A percentile compares a stretch with the other conserved stretches of the same genome.
phyloP scores from a whole-genome alignment of 2,797 vertebrate genomes.

The Pitangus sulphuratus region DNA sequence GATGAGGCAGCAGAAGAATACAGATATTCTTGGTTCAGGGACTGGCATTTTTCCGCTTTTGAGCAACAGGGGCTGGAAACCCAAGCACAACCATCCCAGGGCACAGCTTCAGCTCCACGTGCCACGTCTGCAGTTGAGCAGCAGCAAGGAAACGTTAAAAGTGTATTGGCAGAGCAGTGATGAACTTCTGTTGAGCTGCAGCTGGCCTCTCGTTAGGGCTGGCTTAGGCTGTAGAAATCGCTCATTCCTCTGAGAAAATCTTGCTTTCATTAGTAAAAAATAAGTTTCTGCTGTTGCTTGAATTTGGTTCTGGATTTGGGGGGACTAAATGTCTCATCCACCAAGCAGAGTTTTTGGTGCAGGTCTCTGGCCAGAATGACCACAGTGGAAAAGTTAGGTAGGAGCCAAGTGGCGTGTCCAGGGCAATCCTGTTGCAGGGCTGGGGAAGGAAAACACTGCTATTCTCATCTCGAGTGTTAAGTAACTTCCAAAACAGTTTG shows the following conservation, averaged over 20 bases:
- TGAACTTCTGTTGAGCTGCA: background rate
- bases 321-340: background rate
- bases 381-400: background rate
- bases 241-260: background rate
- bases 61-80: background rate
- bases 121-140: slow-evolving; percentile 35
- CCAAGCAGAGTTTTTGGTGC: background rate
- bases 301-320: background rate
- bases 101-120: fast-evolving
- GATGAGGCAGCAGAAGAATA: background rate
- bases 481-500: background rate
- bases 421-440: background rate
- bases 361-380: background rate
- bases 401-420: background rate
- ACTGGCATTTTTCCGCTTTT: background rate
- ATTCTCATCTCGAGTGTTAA: background rate
- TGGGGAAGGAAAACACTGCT: background rate
- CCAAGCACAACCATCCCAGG: background rate
- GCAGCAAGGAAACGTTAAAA: background rate
- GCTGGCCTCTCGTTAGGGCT: background rate
- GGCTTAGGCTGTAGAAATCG: background rate
- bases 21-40: background rate
- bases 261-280: background rate
- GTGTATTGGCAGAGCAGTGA: background rate
- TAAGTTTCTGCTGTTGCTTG: background rate